phyloP scores from a whole-genome alignment of 2,797 vertebrate genomes.

The Sebastes glaucus region DNA sequence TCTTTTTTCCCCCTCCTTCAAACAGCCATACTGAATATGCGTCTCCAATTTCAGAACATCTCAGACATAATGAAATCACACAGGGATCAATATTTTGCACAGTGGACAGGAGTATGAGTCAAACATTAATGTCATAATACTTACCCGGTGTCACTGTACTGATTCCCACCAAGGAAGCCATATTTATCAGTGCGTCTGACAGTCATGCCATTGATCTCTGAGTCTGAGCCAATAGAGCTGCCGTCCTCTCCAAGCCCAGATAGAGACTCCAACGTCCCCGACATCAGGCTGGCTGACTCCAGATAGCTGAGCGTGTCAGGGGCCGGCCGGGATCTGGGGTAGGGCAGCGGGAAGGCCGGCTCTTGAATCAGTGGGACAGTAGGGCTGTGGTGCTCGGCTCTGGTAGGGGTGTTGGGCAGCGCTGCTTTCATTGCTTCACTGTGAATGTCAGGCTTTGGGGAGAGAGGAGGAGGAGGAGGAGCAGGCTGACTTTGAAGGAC shows the following conservation, averaged over 20 bases:
- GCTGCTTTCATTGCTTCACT: conserved; percentile 39
- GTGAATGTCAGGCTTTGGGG: conserved; percentile 44
- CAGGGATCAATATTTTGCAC: neutral
- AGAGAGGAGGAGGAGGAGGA: conserved; percentile 13
- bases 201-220: conserved; percentile 87
- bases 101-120: neutral
- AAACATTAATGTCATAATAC: conserved; percentile 34
- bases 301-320: conserved; percentile 89
- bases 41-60: conserved; percentile 6
- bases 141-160: conserved; percentile 84
- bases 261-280: conserved; percentile 91
- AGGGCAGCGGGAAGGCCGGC: conserved; percentile 48
- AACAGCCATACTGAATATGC: neutral
- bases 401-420: conserved; percentile 46
- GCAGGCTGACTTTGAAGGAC: conserved; percentile 21
- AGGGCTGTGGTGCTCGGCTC: conserved; percentile 56
- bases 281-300: conserved; percentile 93
- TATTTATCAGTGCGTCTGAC: conserved; percentile 91
- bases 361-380: conserved; percentile 79
- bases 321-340: conserved; percentile 66
- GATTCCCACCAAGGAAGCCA: conserved; percentile 90
- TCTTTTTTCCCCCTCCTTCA: neutral
- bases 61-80: neutral
- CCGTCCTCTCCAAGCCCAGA: conserved; percentile 86
- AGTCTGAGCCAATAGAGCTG: conserved; percentile 92